These are phyloP conservation scores for Platycnemis pennipes DNA, from an alignment of 2,888 invertebrate species.

Conservation along the genomic window DNA sequence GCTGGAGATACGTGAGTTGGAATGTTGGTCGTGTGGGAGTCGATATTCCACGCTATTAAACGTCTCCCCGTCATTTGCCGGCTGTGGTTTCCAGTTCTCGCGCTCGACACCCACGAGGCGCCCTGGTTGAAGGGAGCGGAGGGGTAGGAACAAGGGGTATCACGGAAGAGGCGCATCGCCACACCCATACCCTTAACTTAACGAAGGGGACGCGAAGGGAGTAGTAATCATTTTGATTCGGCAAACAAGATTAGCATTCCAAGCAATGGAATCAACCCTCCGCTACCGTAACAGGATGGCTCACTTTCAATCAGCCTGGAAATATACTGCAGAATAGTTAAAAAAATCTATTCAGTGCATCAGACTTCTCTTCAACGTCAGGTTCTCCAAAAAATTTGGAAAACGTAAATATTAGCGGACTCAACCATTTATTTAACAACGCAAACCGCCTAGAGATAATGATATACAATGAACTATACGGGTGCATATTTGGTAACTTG, in stretches of 20 bases:
- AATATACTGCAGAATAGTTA: no score
- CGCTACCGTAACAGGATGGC: neutral
- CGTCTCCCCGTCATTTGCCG: constrained; percentile 21
- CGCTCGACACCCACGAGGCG: neutral
- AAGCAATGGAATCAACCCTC: neutral
- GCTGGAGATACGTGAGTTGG: neutral
- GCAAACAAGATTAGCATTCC: neutral
- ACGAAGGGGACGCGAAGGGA: neutral
- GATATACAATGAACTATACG: no score
- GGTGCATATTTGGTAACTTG: no score
- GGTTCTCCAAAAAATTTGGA: no score
- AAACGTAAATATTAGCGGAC: no score
- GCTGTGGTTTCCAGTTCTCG: neutral
- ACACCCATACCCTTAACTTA: neutral
- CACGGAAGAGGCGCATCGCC: neutral
- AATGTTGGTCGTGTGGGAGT: neutral
- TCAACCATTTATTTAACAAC: no score
- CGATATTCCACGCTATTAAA: constrained; percentile 32
- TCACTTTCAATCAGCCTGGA: no score
- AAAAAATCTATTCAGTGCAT: no score
- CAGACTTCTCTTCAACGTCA: no score
- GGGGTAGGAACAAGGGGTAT: neutral
- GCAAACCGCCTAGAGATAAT: no score
- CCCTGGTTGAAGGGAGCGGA: neutral
- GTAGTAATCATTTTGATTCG: neutral